Evolutionary conservation across 2,113 vertebrate genomes (phyloP).

Genomic region (Spilogale gracilis): DNA sequence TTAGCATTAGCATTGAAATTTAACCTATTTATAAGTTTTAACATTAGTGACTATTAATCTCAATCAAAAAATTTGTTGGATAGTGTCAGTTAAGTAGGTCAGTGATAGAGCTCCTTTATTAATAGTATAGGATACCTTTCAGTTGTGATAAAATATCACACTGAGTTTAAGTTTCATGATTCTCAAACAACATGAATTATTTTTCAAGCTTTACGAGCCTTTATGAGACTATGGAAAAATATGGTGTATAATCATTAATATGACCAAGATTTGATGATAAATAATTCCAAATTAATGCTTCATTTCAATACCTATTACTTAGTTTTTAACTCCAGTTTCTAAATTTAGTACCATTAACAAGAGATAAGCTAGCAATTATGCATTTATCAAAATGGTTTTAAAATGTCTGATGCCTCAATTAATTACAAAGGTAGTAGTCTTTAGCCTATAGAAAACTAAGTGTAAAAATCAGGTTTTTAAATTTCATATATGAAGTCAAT

Average conservation of each 20-base stretch:
- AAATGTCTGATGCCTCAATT: not conserved
- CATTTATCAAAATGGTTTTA: not conserved
- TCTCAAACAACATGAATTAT: conserved; percentile 47
- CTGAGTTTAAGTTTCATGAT: not conserved
- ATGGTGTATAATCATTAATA: not conserved
- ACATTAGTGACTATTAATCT: conserved; percentile 26
- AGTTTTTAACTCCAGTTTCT: not conserved
- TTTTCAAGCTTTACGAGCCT: conserved; percentile 22
- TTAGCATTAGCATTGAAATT: conserved; percentile 46
- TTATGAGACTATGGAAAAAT: not conserved
- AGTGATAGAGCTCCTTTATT: not conserved
- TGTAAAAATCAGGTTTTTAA: not conserved
- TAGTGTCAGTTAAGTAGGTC: conserved; percentile 34
- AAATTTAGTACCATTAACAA: conserved; percentile 12
- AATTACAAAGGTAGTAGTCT: not conserved
- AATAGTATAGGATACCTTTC: conserved; percentile 10
- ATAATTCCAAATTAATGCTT: conserved; percentile 33
- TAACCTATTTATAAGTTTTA: not conserved
- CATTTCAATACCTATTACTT: not conserved
- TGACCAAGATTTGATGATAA: not conserved
- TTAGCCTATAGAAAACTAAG: not conserved
- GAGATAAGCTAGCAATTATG: not conserved
- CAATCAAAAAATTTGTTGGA: conserved; percentile 1
- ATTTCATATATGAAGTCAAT: not conserved
- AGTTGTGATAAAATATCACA: conserved; percentile 30